Evolutionary conservation across 2,797 vertebrate genomes (phyloP).

Genomic region (Pampus argenteus): DNA sequence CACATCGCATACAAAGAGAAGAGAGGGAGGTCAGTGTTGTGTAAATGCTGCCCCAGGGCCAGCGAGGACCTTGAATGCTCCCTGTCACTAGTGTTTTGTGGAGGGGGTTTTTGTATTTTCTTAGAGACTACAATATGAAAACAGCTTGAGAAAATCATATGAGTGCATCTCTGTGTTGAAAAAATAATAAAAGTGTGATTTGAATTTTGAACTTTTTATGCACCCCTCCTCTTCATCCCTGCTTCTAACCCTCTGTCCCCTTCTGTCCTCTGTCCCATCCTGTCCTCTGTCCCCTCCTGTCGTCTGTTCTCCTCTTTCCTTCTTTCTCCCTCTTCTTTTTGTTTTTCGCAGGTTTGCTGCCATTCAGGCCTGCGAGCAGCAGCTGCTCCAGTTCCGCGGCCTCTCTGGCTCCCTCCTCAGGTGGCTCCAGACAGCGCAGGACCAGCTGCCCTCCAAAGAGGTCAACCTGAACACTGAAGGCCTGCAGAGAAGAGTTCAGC

Average conservation of each 20-base stretch:
- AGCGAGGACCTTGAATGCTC: constrained; percentile 1
- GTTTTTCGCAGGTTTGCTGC: constrained; percentile 86
- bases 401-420: constrained; percentile 89
- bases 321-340: background rate
- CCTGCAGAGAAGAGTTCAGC: constrained; percentile 89
- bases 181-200: background rate
- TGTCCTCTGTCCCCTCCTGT: background rate
- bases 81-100: constrained; percentile 22
- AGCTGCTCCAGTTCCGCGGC: constrained; percentile 89
- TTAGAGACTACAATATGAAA: background rate
- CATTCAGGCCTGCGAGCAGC: constrained; percentile 91
- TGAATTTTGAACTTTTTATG: background rate
- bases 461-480: constrained; percentile 87
- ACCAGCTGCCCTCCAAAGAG: constrained; percentile 88
- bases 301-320: no score
- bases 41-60: constrained; percentile 16
- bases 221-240: background rate
- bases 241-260: background rate
- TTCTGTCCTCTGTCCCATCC: background rate
- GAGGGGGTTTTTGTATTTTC: background rate
- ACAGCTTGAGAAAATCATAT: background rate
- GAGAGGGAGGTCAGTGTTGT: constrained; percentile 39
- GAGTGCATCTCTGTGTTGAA: background rate
- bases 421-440: constrained; percentile 93
- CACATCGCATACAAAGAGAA: constrained; percentile 28